These are phyloP conservation scores for Catocala fraxini DNA, from an alignment of 2,888 invertebrate genomes.

Conservation along the genomic window DNA sequence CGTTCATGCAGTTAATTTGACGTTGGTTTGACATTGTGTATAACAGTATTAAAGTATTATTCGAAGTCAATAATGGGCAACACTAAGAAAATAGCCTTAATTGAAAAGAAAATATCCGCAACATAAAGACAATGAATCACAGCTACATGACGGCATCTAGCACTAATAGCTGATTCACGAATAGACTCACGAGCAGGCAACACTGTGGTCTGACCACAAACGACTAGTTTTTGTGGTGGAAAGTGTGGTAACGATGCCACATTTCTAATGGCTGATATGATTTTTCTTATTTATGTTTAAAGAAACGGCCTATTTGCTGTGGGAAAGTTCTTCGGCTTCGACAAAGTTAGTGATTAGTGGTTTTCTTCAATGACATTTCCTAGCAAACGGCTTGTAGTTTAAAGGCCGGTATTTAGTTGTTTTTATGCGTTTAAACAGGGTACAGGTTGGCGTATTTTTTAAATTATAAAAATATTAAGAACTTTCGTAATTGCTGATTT, in stretches of 20 bases:
- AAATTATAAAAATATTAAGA: too few relatives aligned
- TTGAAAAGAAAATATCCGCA: background rate
- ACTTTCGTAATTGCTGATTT: too few relatives aligned
- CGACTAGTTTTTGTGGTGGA: conserved; percentile 46
- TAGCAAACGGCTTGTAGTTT: too few relatives aligned
- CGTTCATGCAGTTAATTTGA: too few relatives aligned
- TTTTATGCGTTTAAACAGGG: too few relatives aligned
- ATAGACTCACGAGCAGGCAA: conserved; percentile 36
- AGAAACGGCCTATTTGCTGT: conserved; percentile 18
- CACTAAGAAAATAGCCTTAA: background rate
- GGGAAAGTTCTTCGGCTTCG: conserved; percentile 30
- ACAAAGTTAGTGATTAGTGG: conserved; percentile 19
- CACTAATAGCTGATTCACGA: conserved; percentile 40
- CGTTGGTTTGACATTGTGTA: too few relatives aligned
- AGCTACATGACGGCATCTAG: conserved; percentile 29
- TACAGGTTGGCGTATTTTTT: too few relatives aligned
- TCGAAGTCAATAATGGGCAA: too few relatives aligned
- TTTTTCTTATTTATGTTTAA: conserved; percentile 15
- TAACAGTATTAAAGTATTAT: too few relatives aligned
- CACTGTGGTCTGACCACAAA: conserved; percentile 33
- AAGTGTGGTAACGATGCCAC: conserved; percentile 44
- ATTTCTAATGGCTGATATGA: conserved; percentile 45
- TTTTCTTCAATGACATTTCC: background rate
- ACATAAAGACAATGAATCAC: conserved; percentile 38
- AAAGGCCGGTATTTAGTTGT: too few relatives aligned